Base-by-base conservation (phyloP, 2,888 invertebrate species). In the Lomographa bimaculata region DNA sequence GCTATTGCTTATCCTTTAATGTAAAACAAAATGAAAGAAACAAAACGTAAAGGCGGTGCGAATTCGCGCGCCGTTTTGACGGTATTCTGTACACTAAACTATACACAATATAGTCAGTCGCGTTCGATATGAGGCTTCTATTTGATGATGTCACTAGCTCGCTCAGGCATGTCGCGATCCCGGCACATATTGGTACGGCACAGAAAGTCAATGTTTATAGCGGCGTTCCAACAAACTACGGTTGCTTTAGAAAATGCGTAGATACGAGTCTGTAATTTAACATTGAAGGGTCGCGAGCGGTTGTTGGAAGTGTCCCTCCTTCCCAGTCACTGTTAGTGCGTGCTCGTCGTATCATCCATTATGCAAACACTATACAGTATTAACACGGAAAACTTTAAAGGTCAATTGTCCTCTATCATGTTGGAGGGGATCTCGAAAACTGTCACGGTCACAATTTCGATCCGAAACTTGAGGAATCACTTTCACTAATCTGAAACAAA, bases 181-280 rank as follows among this genome's bases (percentile, higher is more conserved):
- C 94, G 93, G 90, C 94, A 94, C 94, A 93, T 92, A 77, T 70
- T 86, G 78, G 65, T 74, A 67, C 68, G 75, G 68, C 87, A 75
- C 80, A 69, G 71, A 75, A 66, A 70, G 78, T 79, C 75, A 65
- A 58, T 58, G 41, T 30, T 37, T 50, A 33, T 41, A 45, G 18
- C n/a, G n/a, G 28, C 29, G 32, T 29, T 51, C 38, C 20, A 49
- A 50, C 45, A 80, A 91, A 92, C 94, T 96, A 96, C 93, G 96
- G 96, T 89, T 96, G 96, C 91, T 96, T 96, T 86, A 96, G 90
- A 86, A 96, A 96, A 89, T 96, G 96, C 79, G 96, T 96, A 81
- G 96, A 96, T 60, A 96, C 96, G 76, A 96, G 92, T 91, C 96
- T 94, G 94, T 96, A 94, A 90, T 95, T 96, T 92, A 96, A 95